Evolutionary conservation across 2,797 vertebrate species (phyloP), one percentile per base, ranked within the genome.

Genomic region (Tapera naevia): DNA sequence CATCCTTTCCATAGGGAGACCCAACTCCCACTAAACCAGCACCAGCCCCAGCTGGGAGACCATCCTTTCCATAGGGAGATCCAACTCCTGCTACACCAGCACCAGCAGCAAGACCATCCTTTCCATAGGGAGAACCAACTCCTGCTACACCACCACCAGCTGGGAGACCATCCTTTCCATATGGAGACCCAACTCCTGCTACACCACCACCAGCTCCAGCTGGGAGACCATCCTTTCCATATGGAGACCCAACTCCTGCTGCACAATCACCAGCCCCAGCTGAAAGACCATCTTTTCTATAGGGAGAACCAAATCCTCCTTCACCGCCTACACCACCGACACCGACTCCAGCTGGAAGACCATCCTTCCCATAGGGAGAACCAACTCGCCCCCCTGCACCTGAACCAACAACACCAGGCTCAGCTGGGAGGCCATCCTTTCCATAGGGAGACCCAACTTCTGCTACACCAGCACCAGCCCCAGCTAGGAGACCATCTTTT

Each of bases 111-210:
- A 48, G 11, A 37, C 43, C 21, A 32, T 60, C 56, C 33, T 51
- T 76, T 19, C 43, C 71, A 16, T 17, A 73, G 0, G 15, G 33
- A 46, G 11, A 17, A 0, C 57, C 43, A 23, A 8, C 6, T 2
- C 10, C 50, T 23, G 65, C 54, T 5, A 22, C 35, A 12, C 51
- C 75, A 53, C 53, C 64, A 3, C 51, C 51, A 33, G 45, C n/a
- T 48, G 45, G 41, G 5, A 82, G 51, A 25, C 35, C 65, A 53
- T 23, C 32, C 2, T 51, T 54, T 15, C 66, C 80, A 35, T 25
- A 73, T 2, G 13, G 28, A 30, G 28, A 21, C 0, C 39, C 50
- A 51, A 14, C 10, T 2, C 11, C 50, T 23, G 65, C 54, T 5
- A 22, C 35, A 12, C 51, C 75, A 53, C 53, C 64, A 3, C 25